Evolutionary conservation across 1,140 invertebrate species (phyloP).

Genomic region (Zophobas morio): DNA sequence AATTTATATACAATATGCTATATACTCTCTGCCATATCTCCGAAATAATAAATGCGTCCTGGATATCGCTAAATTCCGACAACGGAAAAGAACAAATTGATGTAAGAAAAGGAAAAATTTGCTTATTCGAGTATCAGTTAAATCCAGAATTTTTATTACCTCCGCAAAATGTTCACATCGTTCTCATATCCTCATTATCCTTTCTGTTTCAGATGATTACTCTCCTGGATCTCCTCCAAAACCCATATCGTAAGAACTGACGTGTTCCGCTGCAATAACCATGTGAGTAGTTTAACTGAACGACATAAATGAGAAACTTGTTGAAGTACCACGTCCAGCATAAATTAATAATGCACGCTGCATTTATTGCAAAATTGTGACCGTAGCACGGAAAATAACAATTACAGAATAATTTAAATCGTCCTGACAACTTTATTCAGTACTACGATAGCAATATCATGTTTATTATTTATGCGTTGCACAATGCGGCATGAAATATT

Average conservation of each 20-base stretch:
- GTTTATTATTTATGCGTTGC: slow-evolving; percentile 1
- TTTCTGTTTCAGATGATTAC: slow-evolving; percentile 21
- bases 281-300: slow-evolving; percentile 11
- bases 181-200: no score
- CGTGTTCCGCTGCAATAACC: background rate
- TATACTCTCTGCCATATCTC: no score
- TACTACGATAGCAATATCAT: background rate
- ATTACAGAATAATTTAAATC: slow-evolving; percentile 26
- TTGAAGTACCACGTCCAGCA: background rate
- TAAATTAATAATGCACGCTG: background rate
- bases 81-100: no score
- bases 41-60: no score
- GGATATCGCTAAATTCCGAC: no score
- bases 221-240: background rate
- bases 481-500: background rate
- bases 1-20: no score
- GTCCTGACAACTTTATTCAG: slow-evolving; percentile 20
- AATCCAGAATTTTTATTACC: no score
- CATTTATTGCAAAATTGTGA: slow-evolving; percentile 19
- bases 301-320: slow-evolving; percentile 21
- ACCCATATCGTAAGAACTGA: slow-evolving; percentile 7
- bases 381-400: background rate
- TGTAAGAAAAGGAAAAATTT: no score
- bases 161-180: no score
- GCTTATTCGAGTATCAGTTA: no score